Evolutionary conservation across 2,888 invertebrate genomes (phyloP).

Genomic region (Drosophila acutilabella): DNA sequence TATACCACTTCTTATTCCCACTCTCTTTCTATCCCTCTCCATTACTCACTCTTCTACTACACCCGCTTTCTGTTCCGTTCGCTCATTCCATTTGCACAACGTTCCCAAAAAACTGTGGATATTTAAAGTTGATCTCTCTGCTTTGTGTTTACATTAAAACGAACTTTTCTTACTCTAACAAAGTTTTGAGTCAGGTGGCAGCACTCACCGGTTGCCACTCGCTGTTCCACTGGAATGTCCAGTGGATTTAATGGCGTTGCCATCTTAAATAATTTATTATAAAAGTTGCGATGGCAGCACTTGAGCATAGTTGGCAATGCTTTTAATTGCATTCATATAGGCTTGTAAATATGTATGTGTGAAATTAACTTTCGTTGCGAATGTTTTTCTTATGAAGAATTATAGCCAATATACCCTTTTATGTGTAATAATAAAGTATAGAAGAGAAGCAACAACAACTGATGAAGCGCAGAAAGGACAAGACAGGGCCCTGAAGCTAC

Average conservation of each 20-base stretch:
- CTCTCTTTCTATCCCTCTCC: background rate
- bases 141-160: background rate
- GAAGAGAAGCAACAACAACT: constrained; percentile 2
- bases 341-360: too few species aligned
- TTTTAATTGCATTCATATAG: too few species aligned
- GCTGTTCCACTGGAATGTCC: too few species aligned
- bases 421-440: constrained; percentile 40
- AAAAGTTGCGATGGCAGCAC: too few species aligned
- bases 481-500: constrained; percentile 48
- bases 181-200: background rate
- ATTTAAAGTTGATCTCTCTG: background rate
- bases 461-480: constrained; percentile 71
- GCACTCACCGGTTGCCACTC: background rate
- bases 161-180: constrained; percentile 10
- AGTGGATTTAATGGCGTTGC: too few species aligned
- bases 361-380: background rate
- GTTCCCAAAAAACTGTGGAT: constrained; percentile 38
- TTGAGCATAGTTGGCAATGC: too few species aligned
- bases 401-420: constrained; percentile 4
- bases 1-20: constrained; percentile 19
- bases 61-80: constrained; percentile 3
- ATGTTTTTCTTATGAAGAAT: too few species aligned
- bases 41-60: background rate
- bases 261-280: too few species aligned
- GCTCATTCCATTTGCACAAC: constrained; percentile 61